A percentile compares a stretch with the other conserved stretches of the same genome.
phyloP scores from a whole-genome alignment of 2,797 vertebrate genomes.

The Apodemus agrarius region DNA sequence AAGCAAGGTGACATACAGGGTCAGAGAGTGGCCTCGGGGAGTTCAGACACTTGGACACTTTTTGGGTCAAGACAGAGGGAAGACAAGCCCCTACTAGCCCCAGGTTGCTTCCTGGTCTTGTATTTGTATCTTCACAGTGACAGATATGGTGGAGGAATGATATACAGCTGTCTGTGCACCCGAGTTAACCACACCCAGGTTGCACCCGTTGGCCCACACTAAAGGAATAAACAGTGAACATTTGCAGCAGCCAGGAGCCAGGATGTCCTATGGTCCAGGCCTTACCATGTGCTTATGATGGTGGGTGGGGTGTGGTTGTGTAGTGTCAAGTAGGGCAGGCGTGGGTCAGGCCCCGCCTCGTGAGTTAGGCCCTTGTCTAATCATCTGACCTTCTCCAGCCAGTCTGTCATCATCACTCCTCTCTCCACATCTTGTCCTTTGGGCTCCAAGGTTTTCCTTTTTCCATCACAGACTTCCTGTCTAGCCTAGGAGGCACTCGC shows the following conservation, averaged over 20 bases:
- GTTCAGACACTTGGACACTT: neutral
- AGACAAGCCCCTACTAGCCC: neutral
- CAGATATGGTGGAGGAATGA: constrained; percentile 23
- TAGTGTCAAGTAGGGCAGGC: neutral
- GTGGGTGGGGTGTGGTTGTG: neutral
- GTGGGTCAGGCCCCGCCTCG: neutral
- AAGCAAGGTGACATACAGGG: neutral
- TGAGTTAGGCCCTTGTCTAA: neutral
- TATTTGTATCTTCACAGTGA: neutral
- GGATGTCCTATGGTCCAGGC: neutral
- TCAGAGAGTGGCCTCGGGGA: neutral
- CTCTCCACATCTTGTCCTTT: neutral
- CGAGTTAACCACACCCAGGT: neutral
- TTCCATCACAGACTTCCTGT: neutral
- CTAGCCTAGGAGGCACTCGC: neutral
- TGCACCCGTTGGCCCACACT: neutral
- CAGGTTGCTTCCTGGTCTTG: neutral
- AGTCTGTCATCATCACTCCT: neutral
- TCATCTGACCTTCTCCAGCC: neutral
- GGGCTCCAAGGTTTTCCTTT: neutral
- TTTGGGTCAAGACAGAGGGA: neutral
- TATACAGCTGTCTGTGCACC: neutral
- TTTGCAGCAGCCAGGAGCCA: neutral
- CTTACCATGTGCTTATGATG: neutral
- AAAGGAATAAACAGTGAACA: constrained; percentile 20